These are phyloP conservation scores for Pseudomugil tenellus DNA, from an alignment of 2,797 vertebrate species.

Conservation along the genomic window DNA sequence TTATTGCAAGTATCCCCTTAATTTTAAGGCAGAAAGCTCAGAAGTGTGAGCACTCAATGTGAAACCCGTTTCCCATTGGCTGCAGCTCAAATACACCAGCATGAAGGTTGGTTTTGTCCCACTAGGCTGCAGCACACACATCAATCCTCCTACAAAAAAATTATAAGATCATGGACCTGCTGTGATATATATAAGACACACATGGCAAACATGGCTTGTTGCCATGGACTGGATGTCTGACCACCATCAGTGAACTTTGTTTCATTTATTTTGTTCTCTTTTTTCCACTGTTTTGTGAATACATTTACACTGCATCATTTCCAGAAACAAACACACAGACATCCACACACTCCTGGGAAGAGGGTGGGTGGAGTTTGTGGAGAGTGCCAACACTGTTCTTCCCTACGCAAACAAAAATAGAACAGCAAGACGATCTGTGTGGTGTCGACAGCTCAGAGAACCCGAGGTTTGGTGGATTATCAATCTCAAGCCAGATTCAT, in stretches of 20 bases:
- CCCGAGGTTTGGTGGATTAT: conserved; percentile 10
- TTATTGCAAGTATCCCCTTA: neutral
- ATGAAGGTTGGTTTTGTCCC: conserved; percentile 40
- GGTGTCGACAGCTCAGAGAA: conserved; percentile 41
- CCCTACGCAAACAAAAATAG: conserved; percentile 63
- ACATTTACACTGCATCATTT: conserved; percentile 61
- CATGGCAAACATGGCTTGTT: conserved; percentile 11
- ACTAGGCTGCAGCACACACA: conserved; percentile 28
- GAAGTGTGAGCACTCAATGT: conserved; percentile 19
- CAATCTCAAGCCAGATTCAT: conserved; percentile 9
- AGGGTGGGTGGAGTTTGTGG: conserved; percentile 47
- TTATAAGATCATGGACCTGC: conserved; percentile 33
- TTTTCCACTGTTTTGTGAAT: conserved; percentile 49
- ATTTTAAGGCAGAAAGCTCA: conserved; percentile 11
- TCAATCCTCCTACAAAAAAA: conserved; percentile 38
- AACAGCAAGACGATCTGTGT: conserved; percentile 42
- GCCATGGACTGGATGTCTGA: conserved; percentile 34
- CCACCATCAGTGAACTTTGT: conserved; percentile 40
- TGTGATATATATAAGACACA: neutral
- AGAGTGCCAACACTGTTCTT: conserved; percentile 56
- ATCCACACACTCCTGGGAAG: conserved; percentile 51
- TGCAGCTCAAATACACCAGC: conserved; percentile 24
- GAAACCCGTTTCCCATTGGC: conserved; percentile 33
- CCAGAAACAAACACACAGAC: conserved; percentile 59
- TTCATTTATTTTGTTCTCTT: conserved; percentile 23